Percentiles rank a stretch among this genome's conserved stretches.
phyloP scores from a whole-genome alignment of 1,140 invertebrate species.

The Macrotrachela quadricornifera region DNA sequence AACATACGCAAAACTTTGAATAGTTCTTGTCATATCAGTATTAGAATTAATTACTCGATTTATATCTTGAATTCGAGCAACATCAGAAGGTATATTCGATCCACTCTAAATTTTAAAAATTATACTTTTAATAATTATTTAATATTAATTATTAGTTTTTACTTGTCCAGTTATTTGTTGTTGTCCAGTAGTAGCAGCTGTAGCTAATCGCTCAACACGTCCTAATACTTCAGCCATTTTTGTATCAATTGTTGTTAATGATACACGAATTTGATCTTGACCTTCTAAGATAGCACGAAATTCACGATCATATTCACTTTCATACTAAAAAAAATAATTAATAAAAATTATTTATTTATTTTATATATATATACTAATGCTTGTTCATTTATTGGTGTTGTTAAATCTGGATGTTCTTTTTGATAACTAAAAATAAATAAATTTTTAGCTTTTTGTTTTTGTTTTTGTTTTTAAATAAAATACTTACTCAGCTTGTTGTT shows the following conservation, averaged over 20 bases:
- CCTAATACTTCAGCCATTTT: constrained; percentile 77
- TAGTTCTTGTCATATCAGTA: no score
- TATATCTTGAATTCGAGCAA: no score
- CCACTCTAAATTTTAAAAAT: no score
- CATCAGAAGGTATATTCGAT: no score
- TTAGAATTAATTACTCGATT: no score
- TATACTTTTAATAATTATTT: no score
- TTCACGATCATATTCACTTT: constrained; percentile 66
- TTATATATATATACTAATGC: constrained; percentile 13
- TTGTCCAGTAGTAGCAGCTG: neutral
- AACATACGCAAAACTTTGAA: no score
- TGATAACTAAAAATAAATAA: constrained; percentile 17
- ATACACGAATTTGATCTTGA: constrained; percentile 59
- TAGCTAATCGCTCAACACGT: constrained; percentile 46
- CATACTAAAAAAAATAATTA: no score
- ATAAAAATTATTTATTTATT: no score
- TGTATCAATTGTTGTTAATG: constrained; percentile 47
- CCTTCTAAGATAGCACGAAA: constrained; percentile 73
- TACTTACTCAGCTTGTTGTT: constrained; percentile 70
- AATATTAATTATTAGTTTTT: no score
- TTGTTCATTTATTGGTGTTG: constrained; percentile 12
- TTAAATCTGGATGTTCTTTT: constrained; percentile 19
- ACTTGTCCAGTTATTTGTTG: no score
- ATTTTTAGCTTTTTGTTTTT: neutral
- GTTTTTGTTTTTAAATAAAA: constrained; percentile 40